A percentile compares a stretch with the other conserved stretches of the same genome.
Conservation (phyloP, 2,113 vertebrate species). For the Limanda limanda region DNA sequence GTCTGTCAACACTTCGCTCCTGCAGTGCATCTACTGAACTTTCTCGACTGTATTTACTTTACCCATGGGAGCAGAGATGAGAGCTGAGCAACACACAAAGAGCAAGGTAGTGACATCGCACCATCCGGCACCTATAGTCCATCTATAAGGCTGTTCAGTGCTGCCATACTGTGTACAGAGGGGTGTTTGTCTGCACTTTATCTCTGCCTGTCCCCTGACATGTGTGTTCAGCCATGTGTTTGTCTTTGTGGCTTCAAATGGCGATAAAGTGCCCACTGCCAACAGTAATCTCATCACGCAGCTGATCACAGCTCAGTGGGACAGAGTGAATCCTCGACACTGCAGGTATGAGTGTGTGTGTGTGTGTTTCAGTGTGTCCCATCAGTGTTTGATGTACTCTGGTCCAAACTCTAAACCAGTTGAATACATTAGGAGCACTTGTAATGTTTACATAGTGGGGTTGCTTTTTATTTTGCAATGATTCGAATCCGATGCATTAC, state of each 20-base stretch:
- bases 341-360: slow-evolving; percentile 24
- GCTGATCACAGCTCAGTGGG: slow-evolving; percentile 52
- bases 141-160: slow-evolving; percentile 6
- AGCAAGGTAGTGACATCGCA: slow-evolving; percentile 15
- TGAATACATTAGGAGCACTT: slow-evolving; percentile 1
- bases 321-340: slow-evolving; percentile 30
- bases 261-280: slow-evolving; percentile 43
- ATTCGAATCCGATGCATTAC: not conserved
- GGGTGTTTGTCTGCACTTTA: not conserved
- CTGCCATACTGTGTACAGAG: not conserved
- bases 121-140: slow-evolving; percentile 13
- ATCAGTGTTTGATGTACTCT: not conserved
- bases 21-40: slow-evolving; percentile 46
- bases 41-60: slow-evolving; percentile 47
- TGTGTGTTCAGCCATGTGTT: slow-evolving; percentile 14
- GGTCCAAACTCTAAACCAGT: slow-evolving; percentile 1
- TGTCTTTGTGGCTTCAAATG: slow-evolving; percentile 22
- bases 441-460: not conserved
- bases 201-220: not conserved
- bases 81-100: slow-evolving; percentile 44
- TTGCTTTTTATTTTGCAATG: not conserved
- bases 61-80: slow-evolving; percentile 32
- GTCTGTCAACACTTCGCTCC: slow-evolving; percentile 55
- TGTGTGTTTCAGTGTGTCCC: slow-evolving; percentile 6
- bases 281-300: slow-evolving; percentile 54